A percentile compares a stretch with the other conserved stretches of the same genome.
phyloP scores from a whole-genome alignment of 2,888 invertebrate species.

The Fabriciana adippe region DNA sequence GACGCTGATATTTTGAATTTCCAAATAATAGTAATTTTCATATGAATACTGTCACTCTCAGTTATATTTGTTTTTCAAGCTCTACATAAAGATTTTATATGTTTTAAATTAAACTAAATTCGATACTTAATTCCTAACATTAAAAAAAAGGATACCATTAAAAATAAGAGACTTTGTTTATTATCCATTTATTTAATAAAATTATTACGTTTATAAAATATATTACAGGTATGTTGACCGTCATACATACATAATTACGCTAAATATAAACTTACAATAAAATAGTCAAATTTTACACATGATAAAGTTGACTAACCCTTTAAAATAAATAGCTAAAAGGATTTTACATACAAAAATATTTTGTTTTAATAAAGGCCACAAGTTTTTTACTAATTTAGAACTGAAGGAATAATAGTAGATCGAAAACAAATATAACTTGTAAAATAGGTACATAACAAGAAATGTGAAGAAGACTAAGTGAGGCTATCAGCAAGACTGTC shows the following conservation, averaged over 20 bases:
- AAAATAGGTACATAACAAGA: neutral
- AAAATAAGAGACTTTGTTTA: neutral
- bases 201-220: conserved; percentile 5
- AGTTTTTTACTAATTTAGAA: neutral
- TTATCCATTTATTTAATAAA: conserved; percentile 8
- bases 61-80: too few species aligned
- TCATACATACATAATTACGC: conserved; percentile 10
- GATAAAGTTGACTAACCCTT: conserved; percentile 14
- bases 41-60: too few species aligned
- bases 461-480: conserved; percentile 32
- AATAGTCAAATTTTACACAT: conserved; percentile 4
- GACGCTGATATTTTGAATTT: too few species aligned
- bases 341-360: neutral
- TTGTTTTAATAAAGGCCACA: neutral
- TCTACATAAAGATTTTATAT: too few species aligned
- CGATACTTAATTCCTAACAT: too few species aligned
- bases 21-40: too few species aligned
- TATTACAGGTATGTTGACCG: neutral
- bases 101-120: too few species aligned
- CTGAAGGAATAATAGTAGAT: neutral
- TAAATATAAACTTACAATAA: conserved; percentile 3
- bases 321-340: conserved; percentile 11
- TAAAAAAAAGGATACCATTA: neutral
- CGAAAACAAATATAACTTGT: neutral
- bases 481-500: conserved; percentile 75